Evolutionary conservation across 2,888 invertebrate genomes (phyloP).

Genomic region (Eudemis profundana): DNA sequence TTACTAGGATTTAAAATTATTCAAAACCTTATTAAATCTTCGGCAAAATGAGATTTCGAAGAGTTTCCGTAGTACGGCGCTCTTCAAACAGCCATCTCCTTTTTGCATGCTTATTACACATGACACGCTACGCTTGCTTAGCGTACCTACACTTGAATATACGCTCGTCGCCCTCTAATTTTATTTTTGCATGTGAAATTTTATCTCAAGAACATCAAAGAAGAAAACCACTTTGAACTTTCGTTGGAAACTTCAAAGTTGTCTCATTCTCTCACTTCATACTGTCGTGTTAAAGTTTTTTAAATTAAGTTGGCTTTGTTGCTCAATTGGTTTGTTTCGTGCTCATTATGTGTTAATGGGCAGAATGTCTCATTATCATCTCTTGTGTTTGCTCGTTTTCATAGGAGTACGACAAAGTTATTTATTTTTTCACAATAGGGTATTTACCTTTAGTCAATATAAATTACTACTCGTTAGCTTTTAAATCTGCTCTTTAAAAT

Average conservation of each 20-base stretch:
- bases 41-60: neutral
- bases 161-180: slow-evolving; percentile 62
- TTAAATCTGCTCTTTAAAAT: too few relatives aligned
- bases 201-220: slow-evolving; percentile 70
- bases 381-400: neutral
- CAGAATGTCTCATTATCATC: neutral
- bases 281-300: slow-evolving; percentile 49
- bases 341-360: neutral
- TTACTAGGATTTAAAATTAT: neutral
- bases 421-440: neutral
- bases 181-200: slow-evolving; percentile 74
- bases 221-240: slow-evolving; percentile 60
- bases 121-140: slow-evolving; percentile 61
- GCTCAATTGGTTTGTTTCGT: slow-evolving; percentile 11
- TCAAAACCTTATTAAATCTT: neutral
- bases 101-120: slow-evolving; percentile 69
- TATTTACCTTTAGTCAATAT: too few relatives aligned
- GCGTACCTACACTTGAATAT: slow-evolving; percentile 52
- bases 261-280: slow-evolving; percentile 52
- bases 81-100: slow-evolving; percentile 58
- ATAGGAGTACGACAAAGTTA: neutral
- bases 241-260: slow-evolving; percentile 52
- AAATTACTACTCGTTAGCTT: too few relatives aligned
- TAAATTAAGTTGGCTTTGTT: slow-evolving; percentile 12
- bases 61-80: slow-evolving; percentile 38